Percentiles rank a stretch among this genome's conserved stretches.
These are phyloP conservation scores for Elaeidobius kamerunicus DNA, from an alignment of 2,888 invertebrate genomes.

Conservation along the genomic window DNA sequence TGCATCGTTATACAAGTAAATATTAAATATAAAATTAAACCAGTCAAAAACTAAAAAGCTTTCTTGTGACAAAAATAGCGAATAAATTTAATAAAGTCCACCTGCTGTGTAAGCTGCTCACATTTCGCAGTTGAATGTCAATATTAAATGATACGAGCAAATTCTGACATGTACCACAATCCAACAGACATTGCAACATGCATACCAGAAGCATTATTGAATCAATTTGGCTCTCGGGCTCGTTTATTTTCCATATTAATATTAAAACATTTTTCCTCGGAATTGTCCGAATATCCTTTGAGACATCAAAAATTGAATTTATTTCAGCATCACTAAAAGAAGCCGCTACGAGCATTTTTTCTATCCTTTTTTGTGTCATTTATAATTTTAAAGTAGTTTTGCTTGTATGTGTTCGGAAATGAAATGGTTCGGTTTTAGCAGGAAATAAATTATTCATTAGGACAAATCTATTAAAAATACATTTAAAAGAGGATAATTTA, in stretches of 20 bases:
- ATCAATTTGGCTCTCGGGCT: slow-evolving; percentile 4
- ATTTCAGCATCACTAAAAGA: background rate
- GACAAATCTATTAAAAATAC: background rate
- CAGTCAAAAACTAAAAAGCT: too few species aligned
- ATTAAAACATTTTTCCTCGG: slow-evolving; percentile 7
- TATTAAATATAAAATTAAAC: too few species aligned
- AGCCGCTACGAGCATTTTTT: background rate
- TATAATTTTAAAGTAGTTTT: background rate
- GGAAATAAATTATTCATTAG: background rate
- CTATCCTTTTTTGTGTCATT: background rate
- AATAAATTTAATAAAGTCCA: too few species aligned
- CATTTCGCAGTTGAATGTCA: background rate
- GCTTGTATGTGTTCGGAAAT: background rate
- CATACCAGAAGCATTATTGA: slow-evolving; percentile 6
- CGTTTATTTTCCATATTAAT: slow-evolving; percentile 11
- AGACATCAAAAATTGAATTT: slow-evolving; percentile 4
- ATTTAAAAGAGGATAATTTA: too few species aligned
- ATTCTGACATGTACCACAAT: background rate
- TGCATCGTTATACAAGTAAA: too few species aligned
- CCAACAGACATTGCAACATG: background rate
- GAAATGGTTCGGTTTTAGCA: background rate
- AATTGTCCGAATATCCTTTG: slow-evolving; percentile 2
- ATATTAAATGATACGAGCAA: background rate
- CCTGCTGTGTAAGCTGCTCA: slow-evolving; percentile 5
- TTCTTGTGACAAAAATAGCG: too few species aligned